These are phyloP conservation scores for Cheilosia vernalis DNA, from an alignment of 2,888 invertebrate genomes.

Conservation along the genomic window DNA sequence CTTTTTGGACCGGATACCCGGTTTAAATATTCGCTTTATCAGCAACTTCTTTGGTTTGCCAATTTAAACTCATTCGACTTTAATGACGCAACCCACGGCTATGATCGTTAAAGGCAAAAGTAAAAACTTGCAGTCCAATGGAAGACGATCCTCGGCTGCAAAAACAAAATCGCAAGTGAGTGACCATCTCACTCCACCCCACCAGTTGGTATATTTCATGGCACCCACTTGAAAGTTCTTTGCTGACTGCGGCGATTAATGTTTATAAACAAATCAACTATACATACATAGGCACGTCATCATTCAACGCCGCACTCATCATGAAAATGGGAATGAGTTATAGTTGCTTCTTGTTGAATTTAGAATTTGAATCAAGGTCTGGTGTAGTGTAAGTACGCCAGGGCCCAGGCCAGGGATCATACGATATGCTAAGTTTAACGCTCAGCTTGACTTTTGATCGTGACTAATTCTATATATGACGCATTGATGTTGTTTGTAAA, in stretches of 20 bases:
- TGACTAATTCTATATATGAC: no score
- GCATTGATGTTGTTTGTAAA: no score
- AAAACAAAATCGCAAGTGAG: not conserved
- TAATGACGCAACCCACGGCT: not conserved
- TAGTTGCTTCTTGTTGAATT: no score
- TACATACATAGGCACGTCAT: no score
- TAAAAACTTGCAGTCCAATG: not conserved
- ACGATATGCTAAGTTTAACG: no score
- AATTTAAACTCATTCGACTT: not conserved
- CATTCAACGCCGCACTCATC: no score
- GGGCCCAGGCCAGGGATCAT: no score
- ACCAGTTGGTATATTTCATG: not conserved
- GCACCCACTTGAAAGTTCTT: not conserved
- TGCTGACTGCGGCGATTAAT: not conserved
- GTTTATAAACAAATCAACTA: slow-evolving; percentile 23
- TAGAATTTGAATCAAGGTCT: no score
- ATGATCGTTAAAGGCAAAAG: no score
- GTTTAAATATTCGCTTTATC: slow-evolving; percentile 6
- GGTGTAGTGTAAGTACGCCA: no score
- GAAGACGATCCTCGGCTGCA: not conserved
- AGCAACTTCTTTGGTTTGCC: not conserved
- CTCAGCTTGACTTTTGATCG: no score
- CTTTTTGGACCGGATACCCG: not conserved
- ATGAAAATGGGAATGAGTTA: no score
- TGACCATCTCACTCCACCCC: not conserved